Percentiles rank a stretch among this genome's conserved stretches.
These are phyloP conservation scores for Oryzias sinensis DNA, from an alignment of 2,797 vertebrate genomes.

Conservation along the genomic window DNA sequence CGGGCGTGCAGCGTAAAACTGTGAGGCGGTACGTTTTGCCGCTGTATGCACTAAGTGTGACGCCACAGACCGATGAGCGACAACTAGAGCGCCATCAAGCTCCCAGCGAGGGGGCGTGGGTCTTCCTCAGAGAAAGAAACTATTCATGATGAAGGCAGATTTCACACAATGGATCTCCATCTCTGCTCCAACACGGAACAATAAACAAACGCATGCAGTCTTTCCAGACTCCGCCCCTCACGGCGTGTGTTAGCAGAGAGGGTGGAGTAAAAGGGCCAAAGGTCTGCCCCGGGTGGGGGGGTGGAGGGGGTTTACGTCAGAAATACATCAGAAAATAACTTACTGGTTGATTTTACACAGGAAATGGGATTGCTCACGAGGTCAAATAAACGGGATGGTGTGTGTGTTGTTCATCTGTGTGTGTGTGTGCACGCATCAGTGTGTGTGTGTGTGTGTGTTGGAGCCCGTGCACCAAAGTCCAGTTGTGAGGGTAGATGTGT, in stretches of 20 bases:
- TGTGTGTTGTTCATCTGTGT: not conserved
- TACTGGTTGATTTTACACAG: constrained; percentile 43
- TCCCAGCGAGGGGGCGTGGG: constrained; percentile 71
- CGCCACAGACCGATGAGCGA: constrained; percentile 58
- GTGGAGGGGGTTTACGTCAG: not conserved
- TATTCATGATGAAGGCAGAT: constrained; percentile 73
- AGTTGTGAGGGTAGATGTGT: constrained; percentile 11
- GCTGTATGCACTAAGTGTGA: constrained; percentile 64
- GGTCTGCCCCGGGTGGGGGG: constrained; percentile 14
- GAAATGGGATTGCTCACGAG: constrained; percentile 59
- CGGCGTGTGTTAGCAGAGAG: constrained; percentile 25
- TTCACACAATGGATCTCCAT: constrained; percentile 71
- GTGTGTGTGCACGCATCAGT: constrained; percentile 3
- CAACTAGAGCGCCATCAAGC: constrained; percentile 67
- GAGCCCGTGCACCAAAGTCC: constrained; percentile 15
- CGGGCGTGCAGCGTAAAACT: constrained; percentile 27
- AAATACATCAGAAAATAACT: constrained; percentile 47
- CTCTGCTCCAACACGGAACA: constrained; percentile 67
- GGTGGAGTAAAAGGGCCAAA: constrained; percentile 43
- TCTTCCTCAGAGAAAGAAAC: constrained; percentile 69
- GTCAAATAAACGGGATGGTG: constrained; percentile 30
- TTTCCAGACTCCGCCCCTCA: constrained; percentile 60
- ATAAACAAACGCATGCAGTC: constrained; percentile 70
- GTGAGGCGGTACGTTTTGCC: constrained; percentile 42
- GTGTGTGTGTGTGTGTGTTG: not conserved